Conservation (phyloP, 1,140 invertebrate species). For the Zaprionus davidi region DNA sequence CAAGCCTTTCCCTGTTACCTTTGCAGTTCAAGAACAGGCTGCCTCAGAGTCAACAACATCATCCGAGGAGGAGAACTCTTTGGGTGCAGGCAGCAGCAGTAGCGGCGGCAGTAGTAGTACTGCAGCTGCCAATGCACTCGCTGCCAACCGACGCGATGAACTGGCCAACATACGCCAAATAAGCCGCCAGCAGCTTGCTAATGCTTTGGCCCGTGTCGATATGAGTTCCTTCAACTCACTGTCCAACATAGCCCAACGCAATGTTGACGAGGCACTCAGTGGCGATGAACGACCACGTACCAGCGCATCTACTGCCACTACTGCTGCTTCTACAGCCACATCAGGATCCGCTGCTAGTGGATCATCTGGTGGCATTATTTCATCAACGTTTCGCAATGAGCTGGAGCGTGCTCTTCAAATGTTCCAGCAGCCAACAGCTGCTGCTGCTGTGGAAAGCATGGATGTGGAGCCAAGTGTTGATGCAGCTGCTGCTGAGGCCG, state of each 20-base stretch:
- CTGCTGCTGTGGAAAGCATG: constrained; percentile 55
- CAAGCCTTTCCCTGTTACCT: not conserved
- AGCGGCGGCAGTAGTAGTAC: constrained; percentile 66
- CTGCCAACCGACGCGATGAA: constrained; percentile 61
- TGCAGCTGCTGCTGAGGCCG: constrained; percentile 8
- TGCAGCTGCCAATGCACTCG: constrained; percentile 44
- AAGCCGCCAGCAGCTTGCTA: constrained; percentile 78
- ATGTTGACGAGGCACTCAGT: constrained; percentile 63
- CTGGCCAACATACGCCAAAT: constrained; percentile 78
- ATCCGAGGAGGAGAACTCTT: constrained; percentile 79
- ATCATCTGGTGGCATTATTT: constrained; percentile 53
- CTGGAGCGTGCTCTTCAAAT: constrained; percentile 69
- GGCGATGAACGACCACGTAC: constrained; percentile 45
- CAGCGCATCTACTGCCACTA: constrained; percentile 19
- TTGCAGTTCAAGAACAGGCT: constrained; percentile 74
- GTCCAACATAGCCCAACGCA: constrained; percentile 77
- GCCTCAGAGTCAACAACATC: constrained; percentile 79
- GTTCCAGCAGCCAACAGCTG: constrained; percentile 45
- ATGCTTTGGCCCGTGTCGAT: constrained; percentile 68
- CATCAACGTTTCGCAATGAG: constrained; percentile 67
- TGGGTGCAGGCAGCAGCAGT: constrained; percentile 76
- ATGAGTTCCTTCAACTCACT: constrained; percentile 77
- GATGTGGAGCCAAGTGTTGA: constrained; percentile 46
- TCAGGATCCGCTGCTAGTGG: constrained; percentile 17
- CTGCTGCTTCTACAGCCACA: not conserved